Conservation (phyloP, 2,797 vertebrate species). For the Antennarius maculatus region DNA sequence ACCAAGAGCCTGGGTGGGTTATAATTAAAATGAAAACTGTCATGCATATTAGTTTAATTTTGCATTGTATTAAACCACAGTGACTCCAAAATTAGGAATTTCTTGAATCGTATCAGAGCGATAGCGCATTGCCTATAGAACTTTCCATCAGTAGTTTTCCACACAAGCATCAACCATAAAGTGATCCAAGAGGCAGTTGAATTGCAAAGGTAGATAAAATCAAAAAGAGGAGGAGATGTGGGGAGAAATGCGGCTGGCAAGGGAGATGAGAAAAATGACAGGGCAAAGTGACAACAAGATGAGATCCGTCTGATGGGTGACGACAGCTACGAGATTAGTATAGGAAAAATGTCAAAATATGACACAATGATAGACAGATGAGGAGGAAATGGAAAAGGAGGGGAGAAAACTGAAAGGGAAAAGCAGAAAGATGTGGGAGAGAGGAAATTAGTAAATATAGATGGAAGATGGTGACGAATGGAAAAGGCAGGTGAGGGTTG, state of each 20-base stretch:
- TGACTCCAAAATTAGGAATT: background rate
- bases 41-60: background rate
- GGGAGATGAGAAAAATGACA: slow-evolving; percentile 50
- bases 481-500: slow-evolving; percentile 37
- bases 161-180: background rate
- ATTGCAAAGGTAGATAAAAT: slow-evolving; percentile 20
- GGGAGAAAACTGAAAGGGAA: background rate
- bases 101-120: background rate
- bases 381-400: slow-evolving; percentile 9
- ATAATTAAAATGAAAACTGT: slow-evolving; percentile 13
- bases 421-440: slow-evolving; percentile 17
- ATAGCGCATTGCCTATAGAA: background rate
- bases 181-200: slow-evolving; percentile 8
- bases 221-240: slow-evolving; percentile 6
- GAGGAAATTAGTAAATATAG: slow-evolving; percentile 56
- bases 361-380: slow-evolving; percentile 57
- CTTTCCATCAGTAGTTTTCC: background rate
- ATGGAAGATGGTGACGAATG: slow-evolving; percentile 43
- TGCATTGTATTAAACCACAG: slow-evolving; percentile 1
- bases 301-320: slow-evolving; percentile 55
- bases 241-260: slow-evolving; percentile 7
- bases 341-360: slow-evolving; percentile 63
- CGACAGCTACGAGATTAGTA: slow-evolving; percentile 63
- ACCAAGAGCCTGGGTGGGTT: slow-evolving; percentile 17
- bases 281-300: slow-evolving; percentile 52